These are phyloP conservation scores for Hucho hucho DNA, from an alignment of 2,113 vertebrate species.

Conservation along the genomic window DNA sequence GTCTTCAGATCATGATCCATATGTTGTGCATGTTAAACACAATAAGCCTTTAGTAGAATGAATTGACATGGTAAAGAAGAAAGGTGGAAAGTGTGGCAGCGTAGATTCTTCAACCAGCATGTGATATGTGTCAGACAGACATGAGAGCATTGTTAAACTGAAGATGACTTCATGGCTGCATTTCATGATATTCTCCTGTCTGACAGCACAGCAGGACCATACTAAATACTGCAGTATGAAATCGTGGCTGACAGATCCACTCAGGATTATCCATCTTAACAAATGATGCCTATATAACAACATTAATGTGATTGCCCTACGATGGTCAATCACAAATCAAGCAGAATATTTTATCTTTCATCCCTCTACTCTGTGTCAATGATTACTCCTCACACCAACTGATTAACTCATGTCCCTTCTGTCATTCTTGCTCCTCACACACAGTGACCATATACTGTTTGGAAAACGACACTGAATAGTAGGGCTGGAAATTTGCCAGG, in stretches of 20 bases:
- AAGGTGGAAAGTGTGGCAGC: neutral
- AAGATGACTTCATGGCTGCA: slow-evolving; percentile 22
- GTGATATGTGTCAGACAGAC: neutral
- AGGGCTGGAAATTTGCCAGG: no score
- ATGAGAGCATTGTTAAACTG: neutral
- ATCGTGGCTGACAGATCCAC: neutral
- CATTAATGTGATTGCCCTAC: neutral
- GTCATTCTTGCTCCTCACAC: no score
- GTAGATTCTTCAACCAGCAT: neutral
- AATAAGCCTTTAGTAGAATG: no score
- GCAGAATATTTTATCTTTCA: neutral
- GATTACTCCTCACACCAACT: no score
- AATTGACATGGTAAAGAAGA: no score
- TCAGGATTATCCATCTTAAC: neutral
- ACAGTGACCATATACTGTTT: no score
- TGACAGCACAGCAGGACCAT: slow-evolving; percentile 29
- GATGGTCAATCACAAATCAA: neutral
- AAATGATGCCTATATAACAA: neutral
- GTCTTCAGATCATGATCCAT: no score
- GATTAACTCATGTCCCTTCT: no score
- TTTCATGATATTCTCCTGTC: slow-evolving; percentile 28
- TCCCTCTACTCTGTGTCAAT: no score
- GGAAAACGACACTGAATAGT: no score
- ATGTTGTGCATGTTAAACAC: no score
- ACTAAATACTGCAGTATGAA: neutral